Evolutionary conservation across 2,113 vertebrate species (phyloP), one percentile per base, ranked within the genome.

Genomic region (Noctilio leporinus): DNA sequence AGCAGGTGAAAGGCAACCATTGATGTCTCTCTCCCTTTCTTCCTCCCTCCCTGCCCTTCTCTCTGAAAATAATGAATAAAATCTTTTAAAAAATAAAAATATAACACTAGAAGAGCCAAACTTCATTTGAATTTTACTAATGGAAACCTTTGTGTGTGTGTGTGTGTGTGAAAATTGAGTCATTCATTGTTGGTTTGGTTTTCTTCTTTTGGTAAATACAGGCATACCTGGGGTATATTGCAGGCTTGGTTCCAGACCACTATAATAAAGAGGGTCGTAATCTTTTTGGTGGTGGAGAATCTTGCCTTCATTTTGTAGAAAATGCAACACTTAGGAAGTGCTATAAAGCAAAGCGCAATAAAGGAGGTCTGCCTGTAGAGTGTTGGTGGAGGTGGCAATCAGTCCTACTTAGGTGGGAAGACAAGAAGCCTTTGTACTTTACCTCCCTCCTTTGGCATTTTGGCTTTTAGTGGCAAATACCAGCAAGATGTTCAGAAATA

Each of bases 51-150:
- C n/a, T n/a, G n/a, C n/a, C n/a, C n/a, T n/a, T n/a, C n/a, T n/a
- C n/a, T n/a, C n/a, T n/a, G n/a, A n/a, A n/a, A n/a, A n/a, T n/a
- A n/a, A n/a, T n/a, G n/a, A n/a, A n/a, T n/a, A n/a, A n/a, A n/a
- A n/a, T n/a, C 59, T 88, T 84, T 84, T 80, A 89, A 95, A 73
- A 40, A 77, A 15, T 84, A 84, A 89, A 95, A 73, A 40, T 82
- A 15, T 47, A 92, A 92, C 65, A 93, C 30, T 80, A 69, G 51
- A 85, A 84, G 80, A 85, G 22, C 24, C 57, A 93, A 78, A 75
- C 30, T 69, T 80, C 17, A 35, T 88, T 65, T 93, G 35, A 94
- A 91, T 88, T 78, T 70, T 89, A 81, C 17, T 67, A 65, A 87
- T 76, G 72, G 67, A 94, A 77, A 82, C 7, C 30, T 86, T 70